phyloP scores from a whole-genome alignment of 2,113 vertebrate genomes.

The Stictonetta naevosa region DNA sequence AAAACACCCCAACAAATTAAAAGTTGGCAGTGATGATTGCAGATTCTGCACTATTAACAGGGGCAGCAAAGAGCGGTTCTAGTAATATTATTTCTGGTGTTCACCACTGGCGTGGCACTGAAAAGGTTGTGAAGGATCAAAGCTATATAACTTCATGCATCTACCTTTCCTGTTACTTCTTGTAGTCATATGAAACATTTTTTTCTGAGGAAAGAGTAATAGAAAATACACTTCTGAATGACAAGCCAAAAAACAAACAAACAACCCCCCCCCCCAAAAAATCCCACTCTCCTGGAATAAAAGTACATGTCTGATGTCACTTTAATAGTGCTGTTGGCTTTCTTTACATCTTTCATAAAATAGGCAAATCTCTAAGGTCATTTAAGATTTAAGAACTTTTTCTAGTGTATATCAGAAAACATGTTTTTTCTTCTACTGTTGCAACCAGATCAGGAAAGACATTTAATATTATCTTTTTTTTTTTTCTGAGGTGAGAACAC shows the following conservation, averaged over 20 bases:
- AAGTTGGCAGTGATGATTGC: neutral
- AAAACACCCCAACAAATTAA: neutral
- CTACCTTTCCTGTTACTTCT: neutral
- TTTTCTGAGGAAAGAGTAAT: neutral
- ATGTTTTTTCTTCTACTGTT: neutral
- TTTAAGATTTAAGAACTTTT: neutral
- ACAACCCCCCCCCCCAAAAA: neutral
- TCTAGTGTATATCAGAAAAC: neutral
- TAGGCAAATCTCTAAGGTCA: neutral
- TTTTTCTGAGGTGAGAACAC: neutral
- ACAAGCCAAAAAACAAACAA: neutral
- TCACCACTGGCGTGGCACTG: rapidly evolving
- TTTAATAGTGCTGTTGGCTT: neutral
- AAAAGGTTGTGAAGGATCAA: neutral
- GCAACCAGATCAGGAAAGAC: neutral
- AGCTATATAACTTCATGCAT: neutral
- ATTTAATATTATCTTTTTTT: neutral
- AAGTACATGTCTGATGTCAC: neutral
- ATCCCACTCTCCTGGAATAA: neutral
- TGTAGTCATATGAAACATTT: neutral
- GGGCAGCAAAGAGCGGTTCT: neutral
- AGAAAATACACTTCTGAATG: neutral
- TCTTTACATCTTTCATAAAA: neutral
- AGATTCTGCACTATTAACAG: neutral
- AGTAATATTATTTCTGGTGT: neutral